These are phyloP conservation scores for Fringilla coelebs DNA, from an alignment of 2,797 vertebrate genomes.

Conservation along the genomic window DNA sequence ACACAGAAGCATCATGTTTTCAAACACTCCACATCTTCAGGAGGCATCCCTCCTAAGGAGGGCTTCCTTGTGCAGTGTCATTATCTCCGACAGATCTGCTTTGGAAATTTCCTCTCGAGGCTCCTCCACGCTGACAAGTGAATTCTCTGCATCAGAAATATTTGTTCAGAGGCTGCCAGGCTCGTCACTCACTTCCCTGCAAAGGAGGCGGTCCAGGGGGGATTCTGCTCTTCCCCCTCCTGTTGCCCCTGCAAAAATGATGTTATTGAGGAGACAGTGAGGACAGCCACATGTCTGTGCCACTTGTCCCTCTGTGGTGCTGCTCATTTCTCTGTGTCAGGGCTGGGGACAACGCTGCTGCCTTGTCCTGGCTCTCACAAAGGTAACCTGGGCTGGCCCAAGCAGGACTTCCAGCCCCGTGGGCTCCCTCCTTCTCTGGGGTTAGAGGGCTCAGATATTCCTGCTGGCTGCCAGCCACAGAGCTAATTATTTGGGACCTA, in stretches of 20 bases:
- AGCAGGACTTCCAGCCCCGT: background rate
- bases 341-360: background rate
- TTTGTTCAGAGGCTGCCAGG: constrained; percentile 60
- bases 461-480: background rate
- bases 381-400: background rate
- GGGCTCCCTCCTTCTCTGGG: background rate
- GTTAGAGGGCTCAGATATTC: background rate
- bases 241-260: background rate
- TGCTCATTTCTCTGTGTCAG: background rate
- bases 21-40: constrained; percentile 3
- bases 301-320: background rate
- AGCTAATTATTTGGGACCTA: background rate
- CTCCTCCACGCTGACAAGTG: constrained; percentile 42
- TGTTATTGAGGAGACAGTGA: background rate
- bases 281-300: background rate
- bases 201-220: background rate
- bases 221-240: background rate
- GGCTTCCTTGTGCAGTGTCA: background rate
- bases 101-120: constrained; percentile 53
- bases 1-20: background rate
- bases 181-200: constrained; percentile 20
- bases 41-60: constrained; percentile 17
- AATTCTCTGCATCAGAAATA: constrained; percentile 51
- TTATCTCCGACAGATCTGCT: constrained; percentile 46
- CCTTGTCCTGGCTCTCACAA: background rate